Evolutionary conservation across 2,888 invertebrate species (phyloP), one percentile per base, ranked within the genome.

Genomic region (Brachyptera risi): DNA sequence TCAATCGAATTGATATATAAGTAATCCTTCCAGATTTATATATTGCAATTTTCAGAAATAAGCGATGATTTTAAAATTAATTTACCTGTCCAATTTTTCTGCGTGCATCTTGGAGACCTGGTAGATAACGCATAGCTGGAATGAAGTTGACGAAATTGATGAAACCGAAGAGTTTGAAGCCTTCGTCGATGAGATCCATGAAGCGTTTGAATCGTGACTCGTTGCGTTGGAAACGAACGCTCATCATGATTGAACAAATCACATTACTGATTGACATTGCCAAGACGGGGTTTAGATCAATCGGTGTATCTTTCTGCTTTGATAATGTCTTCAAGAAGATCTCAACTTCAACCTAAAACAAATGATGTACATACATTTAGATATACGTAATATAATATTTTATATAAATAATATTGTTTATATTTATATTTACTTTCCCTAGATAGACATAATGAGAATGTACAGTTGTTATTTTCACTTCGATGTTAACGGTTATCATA

Each of bases 161-260:
- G 69, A 89, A 85, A 9, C 92, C 91, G 71, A 94, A 93, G 0
- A 94, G 79, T 60, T 84, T 81, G 84, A 95, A 94, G 27, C 95
- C 95, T 76, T 95, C 94, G 71, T 93, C 92, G 69, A 94, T 92
- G n/a, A 93, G 80, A 66, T 81, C 78, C 81, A 91, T 92, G 70
- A 93, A 88, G 60, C 90, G 81, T 57, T 82, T 80, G 75, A 94
- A 94, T 58, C 87, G 82, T 3, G 78, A 76, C 72, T 93, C 92
- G 57, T 89, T 86, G 67, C 86, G 83, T 60, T 85, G 83, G 75
- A 93, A 95, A 42, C 92, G 82, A 3, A 90, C 86, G 31, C 91
- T 90, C 94, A 95, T 94, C 70, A 93, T 84, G 68, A 94, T 84
- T 65, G 90, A 88, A 75, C 94, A 93, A 67, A 95, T 93, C 3